Conservation (phyloP, 2,113 vertebrate species). For the Lethenteron camtschaticum region DNA sequence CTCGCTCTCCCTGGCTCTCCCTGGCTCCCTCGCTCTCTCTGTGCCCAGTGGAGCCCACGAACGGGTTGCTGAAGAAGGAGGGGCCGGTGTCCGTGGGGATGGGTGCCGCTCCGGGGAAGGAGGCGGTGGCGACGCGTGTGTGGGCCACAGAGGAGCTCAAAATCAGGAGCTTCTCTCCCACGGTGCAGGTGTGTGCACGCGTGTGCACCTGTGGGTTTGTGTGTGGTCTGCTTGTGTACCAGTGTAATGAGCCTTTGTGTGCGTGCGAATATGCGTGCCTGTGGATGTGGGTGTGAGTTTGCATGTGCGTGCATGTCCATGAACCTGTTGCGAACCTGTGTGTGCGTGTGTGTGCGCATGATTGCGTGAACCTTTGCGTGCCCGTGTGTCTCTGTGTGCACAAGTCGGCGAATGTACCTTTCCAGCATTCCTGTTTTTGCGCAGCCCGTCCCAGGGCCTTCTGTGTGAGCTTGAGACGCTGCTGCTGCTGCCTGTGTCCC, state of each 20-base stretch:
- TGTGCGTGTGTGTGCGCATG: neutral
- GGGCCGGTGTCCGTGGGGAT: slow-evolving; percentile 18
- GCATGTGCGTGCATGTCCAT: neutral
- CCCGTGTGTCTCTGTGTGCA: no score
- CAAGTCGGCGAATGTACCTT: no score
- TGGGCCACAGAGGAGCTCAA: slow-evolving; percentile 75
- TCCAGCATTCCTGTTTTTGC: no score
- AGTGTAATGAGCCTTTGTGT: neutral
- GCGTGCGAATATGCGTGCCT: neutral
- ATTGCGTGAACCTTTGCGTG: neutral
- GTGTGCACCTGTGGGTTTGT: neutral
- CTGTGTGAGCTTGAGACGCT: no score
- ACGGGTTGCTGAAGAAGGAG: slow-evolving; percentile 76
- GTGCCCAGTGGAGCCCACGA: slow-evolving; percentile 58
- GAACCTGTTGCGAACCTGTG: neutral
- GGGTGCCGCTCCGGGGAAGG: no score
- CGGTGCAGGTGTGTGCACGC: slow-evolving; percentile 9
- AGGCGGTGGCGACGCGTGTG: slow-evolving; percentile 66
- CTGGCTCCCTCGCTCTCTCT: slow-evolving; percentile 6
- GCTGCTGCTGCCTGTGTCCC: no score
- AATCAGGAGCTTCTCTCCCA: slow-evolving; percentile 60
- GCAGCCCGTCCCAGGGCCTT: no score
- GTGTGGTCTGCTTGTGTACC: slow-evolving; percentile 8
- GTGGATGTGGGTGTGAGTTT: neutral
- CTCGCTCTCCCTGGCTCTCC: no score